Base-by-base conservation (phyloP, 1,140 invertebrate genomes). In the Lepidurus arcticus region DNA sequence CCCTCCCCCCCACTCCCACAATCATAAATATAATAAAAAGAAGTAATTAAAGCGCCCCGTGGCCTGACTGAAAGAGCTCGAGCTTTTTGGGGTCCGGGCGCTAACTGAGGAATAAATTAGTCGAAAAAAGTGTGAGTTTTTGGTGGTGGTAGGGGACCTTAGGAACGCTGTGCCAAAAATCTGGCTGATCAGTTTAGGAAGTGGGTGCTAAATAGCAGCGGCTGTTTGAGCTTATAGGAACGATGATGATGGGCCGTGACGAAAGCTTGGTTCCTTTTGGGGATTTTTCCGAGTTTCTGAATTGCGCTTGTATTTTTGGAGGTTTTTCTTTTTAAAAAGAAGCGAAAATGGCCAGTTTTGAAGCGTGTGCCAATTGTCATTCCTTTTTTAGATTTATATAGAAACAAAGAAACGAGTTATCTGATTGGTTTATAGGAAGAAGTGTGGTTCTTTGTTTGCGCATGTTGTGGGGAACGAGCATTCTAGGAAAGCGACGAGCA, bases 31-130 rank as follows among this genome's bases (percentile, higher is more conserved):
- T 47, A 13, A 65, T 34, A 34, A 34, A 34, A 65, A 65, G 21
- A 65, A 65, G 53, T 65, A 65, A 65, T 65, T 65, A 65, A 65
- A 65, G 53, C 53, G 34, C 34, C 34, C 53, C 16, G 53, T 65
- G 53, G 53, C n/a, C 21, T 21, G 53, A 65, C 53, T 34, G 3
- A 34, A 34, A 34, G 34, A 34, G 34, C 34, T 34, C 34, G 34
- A 34, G 34, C 34, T 34, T 34, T 34, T 34, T 34, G 34, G 34
- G 34, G 34, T 34, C 34, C 34, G 34, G 34, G 34, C 53, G 53
- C 21, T 65, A 65, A 65, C 53, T 65, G 8, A 5, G 53, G 53
- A 65, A 65, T 65, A 65, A 65, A 65, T 65, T 65, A 65, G 53
- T 65, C 21, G 53, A 65, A 21, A 21, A 21, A 65, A 65, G 53